Evolutionary conservation across 2,888 invertebrate species (phyloP), one percentile per base, ranked within the genome.

Genomic region (Calliopum simillimum): DNA sequence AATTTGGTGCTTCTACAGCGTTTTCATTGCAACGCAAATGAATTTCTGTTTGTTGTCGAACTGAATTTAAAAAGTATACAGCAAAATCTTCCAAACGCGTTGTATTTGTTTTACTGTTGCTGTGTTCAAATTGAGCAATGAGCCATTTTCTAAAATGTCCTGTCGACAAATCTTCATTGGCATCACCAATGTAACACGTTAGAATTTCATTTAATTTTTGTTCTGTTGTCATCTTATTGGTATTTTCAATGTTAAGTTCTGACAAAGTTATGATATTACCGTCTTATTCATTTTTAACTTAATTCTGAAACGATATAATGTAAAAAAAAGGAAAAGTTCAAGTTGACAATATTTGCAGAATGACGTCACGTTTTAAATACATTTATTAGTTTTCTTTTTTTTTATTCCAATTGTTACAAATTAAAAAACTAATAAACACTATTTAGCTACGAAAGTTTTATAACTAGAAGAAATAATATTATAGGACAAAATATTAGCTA

Each of bases 1-100:
- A 76, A 58, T 80, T 78, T 14, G 80, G 79, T 0, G 80, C 78
- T 1, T 83, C 83, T 4, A 75, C 69, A 33, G 5, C 8, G 33
- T 8, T 33, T 19, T 76, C 79, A 14, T 73, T 76, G 2, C 67
- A 41, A 33, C 77, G 80, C n/a, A 81, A 77, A 70, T 84, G 89
- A 85, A 85, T 84, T 71, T 89, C 89, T 47, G 89, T 89, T 79
- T 89, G 88, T 75, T 84, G 87, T 61, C 89, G 86, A 73, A 90
- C 78, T 79, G 87, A 89, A 25, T 89, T 87, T 72, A 90, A 80
- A 80, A 88, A 90, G 80, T 87, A 88, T n/a, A 88, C 84, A 44
- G 89, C 88, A 81, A 90, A 90, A 74, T 90, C 90, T 67, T 86
- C 85, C 49, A 86, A 62, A 23, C 78, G 77, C 51, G 12, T 41